These are phyloP conservation scores for Micrasema minimum DNA, from an alignment of 1,140 invertebrate genomes.

Conservation along the genomic window DNA sequence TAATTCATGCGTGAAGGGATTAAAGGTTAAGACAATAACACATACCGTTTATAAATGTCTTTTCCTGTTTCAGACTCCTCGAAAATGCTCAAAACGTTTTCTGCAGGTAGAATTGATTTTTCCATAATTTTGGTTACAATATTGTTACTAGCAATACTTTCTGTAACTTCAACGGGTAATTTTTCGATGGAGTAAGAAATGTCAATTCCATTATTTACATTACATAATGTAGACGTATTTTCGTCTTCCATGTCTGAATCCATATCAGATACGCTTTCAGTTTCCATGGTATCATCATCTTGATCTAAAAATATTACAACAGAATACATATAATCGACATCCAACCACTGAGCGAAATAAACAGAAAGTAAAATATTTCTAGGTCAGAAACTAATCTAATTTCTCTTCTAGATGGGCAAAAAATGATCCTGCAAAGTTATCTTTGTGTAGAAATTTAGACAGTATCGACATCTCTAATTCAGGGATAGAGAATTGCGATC, in stretches of 20 bases:
- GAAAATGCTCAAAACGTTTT: slow-evolving; percentile 66
- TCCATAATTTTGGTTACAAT: slow-evolving; percentile 69
- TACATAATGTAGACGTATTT: slow-evolving; percentile 56
- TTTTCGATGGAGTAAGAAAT: slow-evolving; percentile 58
- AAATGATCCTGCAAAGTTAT: no score
- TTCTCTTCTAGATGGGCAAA: no score
- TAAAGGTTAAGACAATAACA: no score
- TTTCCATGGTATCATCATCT: slow-evolving; percentile 67
- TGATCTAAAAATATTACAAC: slow-evolving; percentile 56
- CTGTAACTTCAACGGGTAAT: slow-evolving; percentile 63
- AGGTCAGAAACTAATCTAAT: no score
- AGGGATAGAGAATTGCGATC: no score
- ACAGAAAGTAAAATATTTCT: no score
- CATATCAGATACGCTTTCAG: slow-evolving; percentile 62
- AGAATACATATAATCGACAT: no score
- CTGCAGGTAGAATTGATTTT: slow-evolving; percentile 64
- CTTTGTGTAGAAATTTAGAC: no score
- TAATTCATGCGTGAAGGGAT: no score
- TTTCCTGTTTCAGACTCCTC: slow-evolving; percentile 64
- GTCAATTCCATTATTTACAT: slow-evolving; percentile 20
- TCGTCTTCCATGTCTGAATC: slow-evolving; percentile 63
- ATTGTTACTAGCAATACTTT: slow-evolving; percentile 66
- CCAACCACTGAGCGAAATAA: no score
- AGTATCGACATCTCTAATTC: no score
- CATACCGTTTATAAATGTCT: slow-evolving; percentile 64